Evolutionary conservation across 2,888 invertebrate species (phyloP).

Genomic region (Dynastes maya): DNA sequence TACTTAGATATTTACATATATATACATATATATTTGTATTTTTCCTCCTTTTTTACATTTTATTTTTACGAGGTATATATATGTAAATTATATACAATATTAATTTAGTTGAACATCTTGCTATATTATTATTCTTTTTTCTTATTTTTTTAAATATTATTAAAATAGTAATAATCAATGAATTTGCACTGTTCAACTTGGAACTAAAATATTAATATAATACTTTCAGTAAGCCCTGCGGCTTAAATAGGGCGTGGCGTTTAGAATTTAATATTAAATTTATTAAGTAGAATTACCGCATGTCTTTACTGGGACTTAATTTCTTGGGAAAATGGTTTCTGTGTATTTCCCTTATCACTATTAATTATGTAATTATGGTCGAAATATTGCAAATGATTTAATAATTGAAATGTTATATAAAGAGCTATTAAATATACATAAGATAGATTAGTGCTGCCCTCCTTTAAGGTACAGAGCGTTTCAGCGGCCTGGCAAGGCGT

Average conservation of each 20-base stretch:
- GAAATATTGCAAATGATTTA: neutral
- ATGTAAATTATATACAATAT: too few relatives aligned
- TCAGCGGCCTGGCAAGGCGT: too few relatives aligned
- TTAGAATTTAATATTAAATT: constrained; percentile 31
- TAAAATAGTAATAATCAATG: neutral
- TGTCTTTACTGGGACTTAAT: constrained; percentile 4
- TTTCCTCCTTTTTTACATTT: constrained; percentile 19
- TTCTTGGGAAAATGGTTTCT: neutral
- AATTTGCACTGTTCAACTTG: constrained; percentile 8
- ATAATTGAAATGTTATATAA: constrained; percentile 1
- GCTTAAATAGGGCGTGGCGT: constrained; percentile 12
- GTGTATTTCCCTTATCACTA: neutral
- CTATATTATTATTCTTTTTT: constrained; percentile 3
- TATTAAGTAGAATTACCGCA: constrained; percentile 18
- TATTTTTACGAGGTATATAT: neutral
- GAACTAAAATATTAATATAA: constrained; percentile 8
- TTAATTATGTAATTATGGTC: neutral
- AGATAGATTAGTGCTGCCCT: neutral
- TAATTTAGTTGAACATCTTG: neutral
- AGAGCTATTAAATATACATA: neutral
- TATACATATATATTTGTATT: constrained; percentile 11
- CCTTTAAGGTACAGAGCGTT: neutral
- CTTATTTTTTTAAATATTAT: too few relatives aligned
- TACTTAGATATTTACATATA: constrained; percentile 33
- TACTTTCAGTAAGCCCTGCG: constrained; percentile 18